Base-by-base conservation (phyloP, 2,888 invertebrate species). In the Dryobota labecula region DNA sequence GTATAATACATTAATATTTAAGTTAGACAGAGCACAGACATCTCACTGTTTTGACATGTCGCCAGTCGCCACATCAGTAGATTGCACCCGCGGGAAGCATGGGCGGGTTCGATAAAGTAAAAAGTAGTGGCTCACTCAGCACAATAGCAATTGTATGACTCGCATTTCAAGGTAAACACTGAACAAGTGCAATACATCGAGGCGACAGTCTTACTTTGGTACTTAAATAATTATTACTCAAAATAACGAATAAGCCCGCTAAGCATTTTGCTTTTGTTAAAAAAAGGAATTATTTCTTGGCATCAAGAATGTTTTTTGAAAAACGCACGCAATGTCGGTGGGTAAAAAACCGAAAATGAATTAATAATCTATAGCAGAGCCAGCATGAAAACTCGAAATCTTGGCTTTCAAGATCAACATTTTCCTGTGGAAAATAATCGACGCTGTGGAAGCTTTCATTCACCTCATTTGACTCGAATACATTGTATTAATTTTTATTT, bases 141-240 rank as follows among this genome's bases (percentile, higher is more conserved):
- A 61, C 33, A 73, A 57, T 53, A 56, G 56, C 27, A 69, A 65
- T 64, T 51, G 58, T 47, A 49, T 54, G 36, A 62, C 60, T 80
- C 73, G 67, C 73, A 64, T 69, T 60, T 61, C 69, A 71, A 64
- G n/a, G 56, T 64, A 67, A 69, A 56, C 56, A 74, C 51, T 61
- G 43, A 69, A 24, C 51, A 72, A 49, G 66, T 61, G 68, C 47
- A 65, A 72, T 74, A 73, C 70, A 58, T 68, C 41, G 30, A 53
- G n/a, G 56, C 43, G 38, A 30, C 49, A 41, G 47, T 49, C 4
- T 30, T 49, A 53, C 20, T n/a, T 43, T 30, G 41, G 53, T 57
- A n/a, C n/a, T n/a, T n/a, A 49, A 51, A 9, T 57, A 38, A 43
- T n/a, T 11, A 58, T 43, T 33, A 30, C 30, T 43, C 20, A 8